Percentiles rank a stretch among this genome's conserved stretches.
These are phyloP conservation scores for Sphenodon punctatus DNA, from an alignment of 2,797 vertebrate species.

Conservation along the genomic window DNA sequence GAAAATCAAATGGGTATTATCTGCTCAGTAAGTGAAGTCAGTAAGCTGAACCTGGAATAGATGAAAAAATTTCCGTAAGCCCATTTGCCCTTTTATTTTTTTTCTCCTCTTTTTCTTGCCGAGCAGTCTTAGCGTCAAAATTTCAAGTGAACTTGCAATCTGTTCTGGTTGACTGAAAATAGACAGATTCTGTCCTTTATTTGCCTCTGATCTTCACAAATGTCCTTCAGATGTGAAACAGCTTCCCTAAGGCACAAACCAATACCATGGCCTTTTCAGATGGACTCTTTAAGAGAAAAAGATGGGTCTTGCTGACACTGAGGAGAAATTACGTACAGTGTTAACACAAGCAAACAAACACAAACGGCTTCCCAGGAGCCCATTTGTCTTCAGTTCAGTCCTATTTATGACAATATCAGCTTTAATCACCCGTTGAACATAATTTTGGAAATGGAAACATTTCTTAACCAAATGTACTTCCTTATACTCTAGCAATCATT, in stretches of 20 bases:
- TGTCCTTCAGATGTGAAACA: slow-evolving; percentile 26
- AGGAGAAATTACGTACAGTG: background rate
- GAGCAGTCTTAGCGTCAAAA: background rate
- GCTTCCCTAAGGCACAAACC: slow-evolving; percentile 14
- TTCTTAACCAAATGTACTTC: background rate
- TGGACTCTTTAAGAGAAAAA: background rate
- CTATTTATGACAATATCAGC: background rate
- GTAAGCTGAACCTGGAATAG: background rate
- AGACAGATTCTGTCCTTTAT: background rate
- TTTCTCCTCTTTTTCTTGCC: background rate
- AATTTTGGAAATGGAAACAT: background rate
- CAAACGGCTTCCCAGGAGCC: background rate
- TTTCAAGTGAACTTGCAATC: background rate
- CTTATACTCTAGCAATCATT: too few species aligned
- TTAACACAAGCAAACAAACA: background rate
- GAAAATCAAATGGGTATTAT: too few species aligned
- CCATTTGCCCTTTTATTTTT: background rate
- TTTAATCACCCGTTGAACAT: background rate
- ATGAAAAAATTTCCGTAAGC: background rate
- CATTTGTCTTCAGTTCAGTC: background rate
- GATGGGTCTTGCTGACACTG: background rate
- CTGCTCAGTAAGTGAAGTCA: background rate
- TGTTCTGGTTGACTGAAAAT: slow-evolving; percentile 4
- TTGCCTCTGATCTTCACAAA: slow-evolving; percentile 19
- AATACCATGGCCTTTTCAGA: slow-evolving; percentile 31